phyloP scores from a whole-genome alignment of 2,113 vertebrate genomes.

The Cinclus cinclus region DNA sequence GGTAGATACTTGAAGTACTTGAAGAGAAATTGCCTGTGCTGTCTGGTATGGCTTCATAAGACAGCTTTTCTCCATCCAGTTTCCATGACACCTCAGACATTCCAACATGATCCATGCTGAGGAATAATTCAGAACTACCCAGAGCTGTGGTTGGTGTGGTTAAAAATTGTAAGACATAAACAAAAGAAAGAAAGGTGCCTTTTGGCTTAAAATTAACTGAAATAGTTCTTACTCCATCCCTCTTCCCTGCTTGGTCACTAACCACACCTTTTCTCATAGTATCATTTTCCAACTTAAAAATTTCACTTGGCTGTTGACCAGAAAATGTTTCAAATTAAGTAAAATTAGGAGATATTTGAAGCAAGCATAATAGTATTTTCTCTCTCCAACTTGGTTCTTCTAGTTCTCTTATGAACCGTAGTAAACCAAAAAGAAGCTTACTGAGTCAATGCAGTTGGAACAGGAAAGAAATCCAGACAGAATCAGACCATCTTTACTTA shows the following conservation, averaged over 20 bases:
- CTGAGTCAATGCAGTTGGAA: not conserved
- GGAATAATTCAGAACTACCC: not conserved
- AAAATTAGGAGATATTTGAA: not conserved
- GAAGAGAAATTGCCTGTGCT: not conserved
- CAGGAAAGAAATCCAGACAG: not conserved
- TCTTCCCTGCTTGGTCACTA: not conserved
- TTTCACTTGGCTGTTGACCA: not conserved
- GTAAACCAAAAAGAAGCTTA: not conserved
- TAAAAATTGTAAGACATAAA: not conserved
- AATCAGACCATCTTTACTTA: not conserved
- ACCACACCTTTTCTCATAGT: not conserved
- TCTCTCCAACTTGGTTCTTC: not conserved
- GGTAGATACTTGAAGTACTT: not conserved
- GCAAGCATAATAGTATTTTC: not conserved
- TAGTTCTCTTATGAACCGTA: not conserved
- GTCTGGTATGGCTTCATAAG: not conserved
- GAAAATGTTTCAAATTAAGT: not conserved
- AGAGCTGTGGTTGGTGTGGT: not conserved
- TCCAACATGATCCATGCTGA: not conserved
- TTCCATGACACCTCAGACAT: constrained; percentile 31
- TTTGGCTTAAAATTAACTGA: not conserved
- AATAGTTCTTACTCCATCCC: not conserved
- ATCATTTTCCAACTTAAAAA: not conserved
- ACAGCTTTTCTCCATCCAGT: constrained; percentile 15
- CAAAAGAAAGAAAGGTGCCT: not conserved